Percentiles rank a stretch among this genome's conserved stretches.
Evolutionary conservation across 2,888 invertebrate genomes (phyloP).

Genomic region (Drosophila vallismaia): DNA sequence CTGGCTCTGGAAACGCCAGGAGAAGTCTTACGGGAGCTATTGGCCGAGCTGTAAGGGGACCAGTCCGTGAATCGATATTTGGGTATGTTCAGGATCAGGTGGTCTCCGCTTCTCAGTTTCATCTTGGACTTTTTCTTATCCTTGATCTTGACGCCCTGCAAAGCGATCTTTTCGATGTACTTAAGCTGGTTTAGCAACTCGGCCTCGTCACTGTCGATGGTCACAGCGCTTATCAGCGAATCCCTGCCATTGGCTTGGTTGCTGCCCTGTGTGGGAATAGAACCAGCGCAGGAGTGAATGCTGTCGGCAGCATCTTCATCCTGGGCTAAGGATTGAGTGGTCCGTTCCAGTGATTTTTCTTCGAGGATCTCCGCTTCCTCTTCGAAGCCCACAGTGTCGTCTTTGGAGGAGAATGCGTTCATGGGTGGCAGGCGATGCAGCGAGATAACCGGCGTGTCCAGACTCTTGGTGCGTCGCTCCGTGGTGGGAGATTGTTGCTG

Average conservation of each 20-base stretch:
- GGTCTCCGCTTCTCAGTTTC: constrained; percentile 83
- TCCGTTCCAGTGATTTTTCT: constrained; percentile 85
- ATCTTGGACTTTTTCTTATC: constrained; percentile 83
- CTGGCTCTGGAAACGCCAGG: constrained; percentile 84
- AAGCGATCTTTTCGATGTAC: constrained; percentile 83
- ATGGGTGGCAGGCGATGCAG: constrained; percentile 91
- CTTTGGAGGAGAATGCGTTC: constrained; percentile 94
- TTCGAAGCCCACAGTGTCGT: constrained; percentile 92
- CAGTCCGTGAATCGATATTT: constrained; percentile 83
- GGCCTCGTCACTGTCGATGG: constrained; percentile 86
- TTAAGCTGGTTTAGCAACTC: constrained; percentile 85
- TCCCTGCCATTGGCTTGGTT: constrained; percentile 79
- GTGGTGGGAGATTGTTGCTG: constrained; percentile 89
- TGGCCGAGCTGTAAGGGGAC: constrained; percentile 83
- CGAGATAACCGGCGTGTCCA: constrained; percentile 93
- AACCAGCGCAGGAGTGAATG: constrained; percentile 84
- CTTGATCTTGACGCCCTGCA: constrained; percentile 84
- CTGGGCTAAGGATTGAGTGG: constrained; percentile 82
- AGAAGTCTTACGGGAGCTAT: constrained; percentile 83
- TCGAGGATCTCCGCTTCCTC: constrained; percentile 87
- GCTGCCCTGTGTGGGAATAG: constrained; percentile 82
- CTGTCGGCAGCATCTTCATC: constrained; percentile 86
- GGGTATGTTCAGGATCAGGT: constrained; percentile 83
- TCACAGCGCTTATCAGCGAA: constrained; percentile 83
- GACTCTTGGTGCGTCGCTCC: constrained; percentile 91